Evolutionary conservation across 2,113 vertebrate genomes (phyloP), one percentile per base, ranked within the genome.

Genomic region (Hydrochoerus hydrochaeris): DNA sequence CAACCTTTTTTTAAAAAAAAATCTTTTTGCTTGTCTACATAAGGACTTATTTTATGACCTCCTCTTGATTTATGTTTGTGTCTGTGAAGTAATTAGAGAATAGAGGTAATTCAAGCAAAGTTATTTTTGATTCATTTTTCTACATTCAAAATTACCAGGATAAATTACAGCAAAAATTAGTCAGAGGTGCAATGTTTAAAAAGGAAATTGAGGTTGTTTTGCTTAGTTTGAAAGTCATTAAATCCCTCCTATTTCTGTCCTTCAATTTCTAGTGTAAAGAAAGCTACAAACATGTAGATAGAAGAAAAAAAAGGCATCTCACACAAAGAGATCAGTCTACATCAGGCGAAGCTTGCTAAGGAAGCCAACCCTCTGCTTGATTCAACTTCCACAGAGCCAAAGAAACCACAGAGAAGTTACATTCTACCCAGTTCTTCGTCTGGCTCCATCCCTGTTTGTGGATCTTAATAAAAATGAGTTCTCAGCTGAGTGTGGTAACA

Each of bases 161-260:
- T 88, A 95, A 94, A 81, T 97, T n/a, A 92, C 20, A 95, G 93
- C 41, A 54, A 84, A 96, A 94, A 92, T 95, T 97, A 96, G 84
- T 94, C 92, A 93, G 94, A 92, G 85, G 82, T 94, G 17, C 71
- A 92, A 46, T 88, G 92, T 95, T 97, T 97, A 62, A 85, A 95
- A 80, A 90, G 95, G 92, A 95, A 98, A 97, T 75, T 35, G 52
- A 90, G 46, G 28, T 85, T 88, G 60, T 86, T 90, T 96, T 86
- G 62, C 88, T 93, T 88, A 88, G 95, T 92, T 92, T 96, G 94
- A 95, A 95, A 95, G 85, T 90, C 90, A 96, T 62, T 71, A 52
- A 77, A 85, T 77, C 80, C 38, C n/a, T 94, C 85, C 92, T 95
- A 44, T 96, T 95, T 96, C 80, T 95, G 80, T 73, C 52, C 49